Percentiles rank a stretch among this genome's conserved stretches.
Conservation (phyloP, 2,888 invertebrate genomes). For the Camptogramma bilineatum region DNA sequence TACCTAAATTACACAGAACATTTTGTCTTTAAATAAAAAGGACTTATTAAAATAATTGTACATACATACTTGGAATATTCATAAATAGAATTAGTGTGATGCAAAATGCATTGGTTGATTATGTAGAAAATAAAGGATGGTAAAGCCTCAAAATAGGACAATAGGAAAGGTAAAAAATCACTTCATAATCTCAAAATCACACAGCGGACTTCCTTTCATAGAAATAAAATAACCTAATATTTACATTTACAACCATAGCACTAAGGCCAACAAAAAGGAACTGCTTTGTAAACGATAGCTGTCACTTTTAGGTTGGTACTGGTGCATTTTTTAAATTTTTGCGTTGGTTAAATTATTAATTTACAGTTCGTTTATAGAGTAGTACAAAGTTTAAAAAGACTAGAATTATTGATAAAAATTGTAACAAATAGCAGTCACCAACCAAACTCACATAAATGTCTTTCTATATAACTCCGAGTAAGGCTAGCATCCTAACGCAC, state of each 20-base stretch:
- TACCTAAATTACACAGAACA: slow-evolving; percentile 5
- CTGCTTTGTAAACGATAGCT: background rate
- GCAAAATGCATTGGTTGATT: slow-evolving; percentile 36
- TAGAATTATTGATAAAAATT: background rate
- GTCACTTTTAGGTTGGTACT: slow-evolving; percentile 1
- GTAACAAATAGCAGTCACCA: slow-evolving; percentile 15
- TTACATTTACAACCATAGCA: slow-evolving; percentile 28
- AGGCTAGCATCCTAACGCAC: background rate
- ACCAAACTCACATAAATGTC: slow-evolving; percentile 2
- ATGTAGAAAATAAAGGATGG: slow-evolving; percentile 8
- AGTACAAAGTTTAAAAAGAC: background rate
- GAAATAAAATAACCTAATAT: slow-evolving; percentile 13
- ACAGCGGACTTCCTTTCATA: slow-evolving; percentile 6
- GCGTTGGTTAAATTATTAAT: background rate
- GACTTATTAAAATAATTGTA: background rate
- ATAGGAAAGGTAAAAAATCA: slow-evolving; percentile 12
- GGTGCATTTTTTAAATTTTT: no score
- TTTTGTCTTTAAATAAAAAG: background rate
- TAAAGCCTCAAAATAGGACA: slow-evolving; percentile 28
- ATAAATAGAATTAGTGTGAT: slow-evolving; percentile 35
- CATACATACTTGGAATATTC: slow-evolving; percentile 20
- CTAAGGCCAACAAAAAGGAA: slow-evolving; percentile 8
- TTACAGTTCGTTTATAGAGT: background rate
- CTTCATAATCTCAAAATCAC: slow-evolving; percentile 11
- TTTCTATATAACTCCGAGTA: slow-evolving; percentile 9